Base-by-base conservation (phyloP, 2,113 vertebrate genomes). In the Lonchura striata region DNA sequence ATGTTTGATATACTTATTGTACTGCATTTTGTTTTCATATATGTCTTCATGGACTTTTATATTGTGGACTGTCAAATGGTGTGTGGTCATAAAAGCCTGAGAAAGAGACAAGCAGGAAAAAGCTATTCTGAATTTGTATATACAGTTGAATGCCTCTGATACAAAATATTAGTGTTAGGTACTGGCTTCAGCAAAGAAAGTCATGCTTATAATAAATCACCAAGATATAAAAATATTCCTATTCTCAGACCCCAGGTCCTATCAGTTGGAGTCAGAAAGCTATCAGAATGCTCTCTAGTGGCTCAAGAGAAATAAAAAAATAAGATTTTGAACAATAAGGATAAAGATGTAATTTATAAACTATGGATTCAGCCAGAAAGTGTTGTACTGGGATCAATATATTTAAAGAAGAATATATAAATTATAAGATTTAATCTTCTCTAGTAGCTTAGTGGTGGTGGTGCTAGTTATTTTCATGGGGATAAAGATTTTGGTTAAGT, bases 351-450 rank as follows among this genome's bases (percentile, higher is more conserved):
- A 68, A 78, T 82, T 93, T 86, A 80, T 79, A 81, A 91, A 83
- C 28, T 50, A 60, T 42, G 78, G 57, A 72, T 92, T 54, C 37
- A 71, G 47, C 19, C 50, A 95, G 80, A 53, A 91, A 83, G 25
- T 65, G 54, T 64, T 85, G 28, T 57, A 41, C 49, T 76, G 46
- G 31, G 49, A 95, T 92, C 68, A 85, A 76, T 92, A 60, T 79
- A 70, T 92, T 92, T 33, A 86, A 72, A 83, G 77, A 88, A 76
- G 23, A 72, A 83, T 90, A 91, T 35, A 68, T 91, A 84, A 87
- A 82, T 90, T 89, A 50, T 13, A 76, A 1, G 1, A 57, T 78
- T 88, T 71, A 86, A 63, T 89, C 44, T 87, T 75, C 11, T 86
- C 57, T 84, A 20, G 35, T 54, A 83, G 37, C 18, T 56, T 52